phyloP scores from a whole-genome alignment of 2,888 invertebrate genomes.

The Drosophila setosimentum region DNA sequence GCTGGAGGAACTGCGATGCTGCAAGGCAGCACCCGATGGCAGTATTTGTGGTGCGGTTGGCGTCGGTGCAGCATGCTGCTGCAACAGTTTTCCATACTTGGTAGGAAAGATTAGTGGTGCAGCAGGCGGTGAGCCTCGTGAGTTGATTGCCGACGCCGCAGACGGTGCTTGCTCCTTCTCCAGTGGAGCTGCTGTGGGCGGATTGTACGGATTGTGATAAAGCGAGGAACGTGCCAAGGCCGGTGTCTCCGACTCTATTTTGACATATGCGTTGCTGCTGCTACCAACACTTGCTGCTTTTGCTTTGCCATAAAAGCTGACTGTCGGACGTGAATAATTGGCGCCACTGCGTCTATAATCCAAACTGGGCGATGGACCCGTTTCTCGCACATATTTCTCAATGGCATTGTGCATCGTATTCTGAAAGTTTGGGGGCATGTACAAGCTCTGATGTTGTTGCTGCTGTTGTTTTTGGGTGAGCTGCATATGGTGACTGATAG shows the following conservation, averaged over 20 bases:
- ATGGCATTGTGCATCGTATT: conserved; percentile 73
- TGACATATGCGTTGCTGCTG: conserved; percentile 38
- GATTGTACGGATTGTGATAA: conserved; percentile 79
- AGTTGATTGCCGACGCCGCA: conserved; percentile 2
- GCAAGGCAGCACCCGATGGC: conserved; percentile 20
- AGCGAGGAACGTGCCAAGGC: conserved; percentile 60
- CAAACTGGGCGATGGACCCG: conserved; percentile 59
- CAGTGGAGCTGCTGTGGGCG: conserved; percentile 35
- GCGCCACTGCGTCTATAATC: conserved; percentile 52
- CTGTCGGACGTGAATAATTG: conserved; percentile 12
- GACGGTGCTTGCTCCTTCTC: conserved; percentile 16
- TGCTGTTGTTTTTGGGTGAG: conserved; percentile 11
- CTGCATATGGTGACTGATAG: conserved; percentile 11
- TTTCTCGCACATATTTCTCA: conserved; percentile 67
- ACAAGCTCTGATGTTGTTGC: conserved; percentile 73
- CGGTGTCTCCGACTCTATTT: conserved; percentile 57
- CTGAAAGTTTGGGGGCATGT: conserved; percentile 80
- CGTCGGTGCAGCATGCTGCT: conserved; percentile 42
- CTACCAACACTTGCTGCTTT: conserved; percentile 8
- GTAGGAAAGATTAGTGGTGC: conserved; percentile 70
- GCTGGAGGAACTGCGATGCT: conserved; percentile 23
- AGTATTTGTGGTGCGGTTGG: conserved; percentile 11
- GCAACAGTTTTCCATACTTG: conserved; percentile 74
- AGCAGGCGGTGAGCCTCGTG: conserved; percentile 39
- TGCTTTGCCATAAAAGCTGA: conserved; percentile 38